phyloP scores from a whole-genome alignment of 53 echinoderm and acorn worm genomes.

The Apostichopus leukothele region DNA sequence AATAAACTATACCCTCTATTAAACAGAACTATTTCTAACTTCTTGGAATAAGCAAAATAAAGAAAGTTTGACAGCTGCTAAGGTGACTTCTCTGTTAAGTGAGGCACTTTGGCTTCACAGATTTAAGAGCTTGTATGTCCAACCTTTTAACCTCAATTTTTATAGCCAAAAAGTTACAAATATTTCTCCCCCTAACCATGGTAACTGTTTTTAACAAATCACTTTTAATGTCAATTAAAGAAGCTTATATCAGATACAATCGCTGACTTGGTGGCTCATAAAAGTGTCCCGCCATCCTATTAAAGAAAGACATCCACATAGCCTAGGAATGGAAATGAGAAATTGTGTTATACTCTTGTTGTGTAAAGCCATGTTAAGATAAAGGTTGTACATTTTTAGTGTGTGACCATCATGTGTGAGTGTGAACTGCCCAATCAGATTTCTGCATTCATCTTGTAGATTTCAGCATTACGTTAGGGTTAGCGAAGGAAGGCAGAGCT shows the following conservation, averaged over 20 bases:
- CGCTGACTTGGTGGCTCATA: neutral
- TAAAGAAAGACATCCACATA: neutral
- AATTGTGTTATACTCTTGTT: too few species aligned
- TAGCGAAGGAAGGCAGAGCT: too few species aligned
- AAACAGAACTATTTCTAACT: neutral
- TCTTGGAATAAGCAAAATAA: neutral
- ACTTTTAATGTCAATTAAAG: neutral
- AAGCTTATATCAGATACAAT: neutral
- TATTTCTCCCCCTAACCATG: neutral
- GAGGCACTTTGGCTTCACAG: neutral
- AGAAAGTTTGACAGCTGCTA: neutral
- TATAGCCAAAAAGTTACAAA: neutral
- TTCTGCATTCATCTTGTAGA: too few species aligned
- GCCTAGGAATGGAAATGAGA: too few species aligned
- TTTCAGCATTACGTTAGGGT: too few species aligned
- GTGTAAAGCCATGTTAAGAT: too few species aligned
- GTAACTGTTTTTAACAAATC: neutral
- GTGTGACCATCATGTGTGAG: too few species aligned
- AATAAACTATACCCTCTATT: neutral
- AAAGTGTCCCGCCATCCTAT: neutral
- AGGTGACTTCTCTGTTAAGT: neutral
- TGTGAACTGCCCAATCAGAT: too few species aligned
- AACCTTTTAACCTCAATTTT: neutral
- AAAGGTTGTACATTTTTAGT: too few species aligned
- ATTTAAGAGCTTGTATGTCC: neutral